Evolutionary conservation across 2,797 vertebrate genomes (phyloP), one percentile per base, ranked within the genome.

Genomic region (Intellagama lesueurii): DNA sequence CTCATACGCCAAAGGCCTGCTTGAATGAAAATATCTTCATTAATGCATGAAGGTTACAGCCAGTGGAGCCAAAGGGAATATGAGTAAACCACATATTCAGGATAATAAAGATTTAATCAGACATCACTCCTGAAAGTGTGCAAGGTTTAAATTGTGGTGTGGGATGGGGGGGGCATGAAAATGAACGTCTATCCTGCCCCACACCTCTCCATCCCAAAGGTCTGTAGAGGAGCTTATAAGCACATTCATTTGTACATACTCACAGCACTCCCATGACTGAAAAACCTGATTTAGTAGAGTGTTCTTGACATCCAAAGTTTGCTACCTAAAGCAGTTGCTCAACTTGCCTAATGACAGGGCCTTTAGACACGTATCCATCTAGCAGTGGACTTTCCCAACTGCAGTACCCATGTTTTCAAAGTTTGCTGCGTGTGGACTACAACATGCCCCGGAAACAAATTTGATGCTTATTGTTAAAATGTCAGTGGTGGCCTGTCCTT

Each of bases 371-470:
- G 5, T 17, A 44, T 60, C 26, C 12, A 69, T 86, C n/a, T 68
- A n/a, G 17, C 4, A n/a, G 22, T 5, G 6, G 68, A 87, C 1
- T 80, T 93, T 91, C 76, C 52, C 76, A 40, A 44, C 4, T 7
- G 11, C 26, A 1, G 22, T 24, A 64, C 3, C 73, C 1, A 12
- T 35, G 12, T 40, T 81, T 90, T 86, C 19, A 77, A 56, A 8
- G 22, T 82, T 86, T 47, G 26, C 2, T 44, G 83, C 77, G 24
- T 66, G 49, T 4, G 68, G 12, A n/a, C 28, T 80, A 70, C 2
- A 44, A 24, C 60, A 14, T 17, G 35, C 14, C 87, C 92, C 5
- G 52, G 5, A 89, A 92, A 91, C 8, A 87, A 68, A 85, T 70
- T 76, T 28, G 47, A 66, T 35, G 8, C 79, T 70, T 49, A 28